These are phyloP conservation scores for Euthynnus affinis DNA, from an alignment of 2,797 vertebrate genomes.

Conservation along the genomic window DNA sequence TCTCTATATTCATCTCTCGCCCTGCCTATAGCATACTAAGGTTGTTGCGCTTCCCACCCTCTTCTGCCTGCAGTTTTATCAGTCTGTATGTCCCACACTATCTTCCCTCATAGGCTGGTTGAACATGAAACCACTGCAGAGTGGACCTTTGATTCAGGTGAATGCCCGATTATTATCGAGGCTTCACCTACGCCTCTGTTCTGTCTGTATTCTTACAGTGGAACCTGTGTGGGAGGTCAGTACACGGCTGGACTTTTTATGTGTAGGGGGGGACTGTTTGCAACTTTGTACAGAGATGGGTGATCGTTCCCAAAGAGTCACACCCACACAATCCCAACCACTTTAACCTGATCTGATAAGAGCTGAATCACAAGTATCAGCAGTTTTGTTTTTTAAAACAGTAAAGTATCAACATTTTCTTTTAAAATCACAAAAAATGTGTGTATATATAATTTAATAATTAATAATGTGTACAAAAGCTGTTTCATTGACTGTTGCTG, in stretches of 20 bases:
- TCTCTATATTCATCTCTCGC: slow-evolving; percentile 12
- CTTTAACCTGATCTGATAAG: slow-evolving; percentile 7
- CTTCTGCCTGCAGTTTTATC: slow-evolving; percentile 48
- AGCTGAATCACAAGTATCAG: neutral
- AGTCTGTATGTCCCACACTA: slow-evolving; percentile 30
- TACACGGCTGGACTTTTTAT: neutral
- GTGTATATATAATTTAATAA: no score
- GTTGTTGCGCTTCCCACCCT: neutral
- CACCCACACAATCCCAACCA: neutral
- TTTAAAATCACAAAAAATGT: neutral
- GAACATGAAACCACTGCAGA: slow-evolving; percentile 29
- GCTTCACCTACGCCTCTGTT: slow-evolving; percentile 8
- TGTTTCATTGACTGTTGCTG: neutral
- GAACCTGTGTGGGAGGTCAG: slow-evolving; percentile 43
- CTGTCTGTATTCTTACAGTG: neutral
- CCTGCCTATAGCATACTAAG: neutral
- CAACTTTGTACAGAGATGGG: slow-evolving; percentile 24
- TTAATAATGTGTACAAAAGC: neutral
- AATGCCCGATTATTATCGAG: slow-evolving; percentile 40
- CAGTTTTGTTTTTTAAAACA: no score
- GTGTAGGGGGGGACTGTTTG: neutral
- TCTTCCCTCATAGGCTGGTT: slow-evolving; percentile 40
- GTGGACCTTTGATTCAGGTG: slow-evolving; percentile 49
- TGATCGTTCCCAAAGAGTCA: slow-evolving; percentile 2
- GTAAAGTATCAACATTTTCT: no score